Evolutionary conservation across 2,888 invertebrate genomes (phyloP), one percentile per base, ranked within the genome.

Genomic region (Sphaerophoria rueppellii): DNA sequence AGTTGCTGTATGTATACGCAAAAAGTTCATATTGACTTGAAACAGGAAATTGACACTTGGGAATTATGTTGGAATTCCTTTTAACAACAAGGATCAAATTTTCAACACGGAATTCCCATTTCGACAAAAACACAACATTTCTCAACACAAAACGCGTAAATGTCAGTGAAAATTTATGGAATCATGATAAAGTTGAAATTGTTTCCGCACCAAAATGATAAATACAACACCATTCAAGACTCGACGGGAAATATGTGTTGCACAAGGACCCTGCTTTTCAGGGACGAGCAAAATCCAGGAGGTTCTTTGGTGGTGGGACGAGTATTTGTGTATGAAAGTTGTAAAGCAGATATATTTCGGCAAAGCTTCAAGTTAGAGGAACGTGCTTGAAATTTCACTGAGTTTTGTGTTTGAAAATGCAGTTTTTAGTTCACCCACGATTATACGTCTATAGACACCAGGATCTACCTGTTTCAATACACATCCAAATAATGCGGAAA

Each of bases 161-260:
- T 52, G 71, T 69, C 46, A 32, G 50, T 40, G 61, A 37, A 32
- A 85, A 76, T 85, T 85, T 75, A 76, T 85, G 79, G 71, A 67
- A 83, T 72, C 67, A 77, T 81, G 85, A 76, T 85, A 81, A 85
- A 85, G 85, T 85, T 85, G 69, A 61, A 81, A 85, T 73, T 70
- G 73, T 77, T 54, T 40, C 65, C 63, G 43, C 11, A 24, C 67
- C 63, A 40, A 60, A 82, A 78, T 78, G 52, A 76, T 73, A 70
- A 54, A 52, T 37, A 52, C 67, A 12, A 6, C n/a, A 48, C 9
- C 24, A 24, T 24, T 24, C 24, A 24, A 1, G 24, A 24, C 24
- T 24, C 34, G 9, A 43, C 43, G 9, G 46, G 2, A 12, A 24
- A 24, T 24, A 24, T 24, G 24, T n/a, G 9, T 24, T n/a, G 40